Percentiles rank a stretch among this genome's conserved stretches.
phyloP scores from a whole-genome alignment of 2,113 vertebrate genomes.

The Stigmatopora argus region DNA sequence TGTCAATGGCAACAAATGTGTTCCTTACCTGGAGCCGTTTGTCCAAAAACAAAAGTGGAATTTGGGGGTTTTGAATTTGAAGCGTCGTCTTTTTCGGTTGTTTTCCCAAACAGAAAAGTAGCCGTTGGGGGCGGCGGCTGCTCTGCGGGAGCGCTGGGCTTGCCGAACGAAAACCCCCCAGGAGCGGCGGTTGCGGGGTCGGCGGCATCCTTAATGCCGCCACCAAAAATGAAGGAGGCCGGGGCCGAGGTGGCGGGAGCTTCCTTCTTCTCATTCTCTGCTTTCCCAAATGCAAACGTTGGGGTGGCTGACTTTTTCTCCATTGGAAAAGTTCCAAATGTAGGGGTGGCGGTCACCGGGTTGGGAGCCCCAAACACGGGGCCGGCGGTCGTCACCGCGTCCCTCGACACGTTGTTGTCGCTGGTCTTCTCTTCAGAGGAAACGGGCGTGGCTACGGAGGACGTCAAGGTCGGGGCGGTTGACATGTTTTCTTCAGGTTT shows the following conservation, averaged over 20 bases:
- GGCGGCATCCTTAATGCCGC: slow-evolving; percentile 67
- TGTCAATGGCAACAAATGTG: no score
- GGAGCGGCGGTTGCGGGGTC: slow-evolving; percentile 39
- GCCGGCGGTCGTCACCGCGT: slow-evolving; percentile 50
- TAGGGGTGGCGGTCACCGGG: slow-evolving; percentile 42
- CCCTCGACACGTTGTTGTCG: slow-evolving; percentile 30
- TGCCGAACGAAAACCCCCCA: slow-evolving; percentile 77
- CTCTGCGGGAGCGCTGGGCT: slow-evolving; percentile 78
- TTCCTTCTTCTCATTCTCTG: slow-evolving; percentile 84
- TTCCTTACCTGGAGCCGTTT: slow-evolving; percentile 60
- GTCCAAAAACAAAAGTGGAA: slow-evolving; percentile 68
- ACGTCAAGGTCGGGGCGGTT: slow-evolving; percentile 24
- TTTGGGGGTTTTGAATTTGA: background rate
- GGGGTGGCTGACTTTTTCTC: slow-evolving; percentile 60
- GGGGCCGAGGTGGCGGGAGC: slow-evolving; percentile 42
- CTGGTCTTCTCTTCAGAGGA: slow-evolving; percentile 61
- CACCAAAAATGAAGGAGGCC: slow-evolving; percentile 69
- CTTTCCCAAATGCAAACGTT: slow-evolving; percentile 79
- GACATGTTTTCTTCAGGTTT: slow-evolving; percentile 67
- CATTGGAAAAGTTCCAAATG: slow-evolving; percentile 41
- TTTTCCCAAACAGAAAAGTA: slow-evolving; percentile 74
- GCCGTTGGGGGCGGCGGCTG: slow-evolving; percentile 61
- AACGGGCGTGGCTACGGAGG: slow-evolving; percentile 67
- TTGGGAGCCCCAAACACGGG: slow-evolving; percentile 70
- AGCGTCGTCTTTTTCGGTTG: slow-evolving; percentile 65